Evolutionary conservation across 2,888 invertebrate species (phyloP).

Genomic region (Coronaproctus castanopsis): DNA sequence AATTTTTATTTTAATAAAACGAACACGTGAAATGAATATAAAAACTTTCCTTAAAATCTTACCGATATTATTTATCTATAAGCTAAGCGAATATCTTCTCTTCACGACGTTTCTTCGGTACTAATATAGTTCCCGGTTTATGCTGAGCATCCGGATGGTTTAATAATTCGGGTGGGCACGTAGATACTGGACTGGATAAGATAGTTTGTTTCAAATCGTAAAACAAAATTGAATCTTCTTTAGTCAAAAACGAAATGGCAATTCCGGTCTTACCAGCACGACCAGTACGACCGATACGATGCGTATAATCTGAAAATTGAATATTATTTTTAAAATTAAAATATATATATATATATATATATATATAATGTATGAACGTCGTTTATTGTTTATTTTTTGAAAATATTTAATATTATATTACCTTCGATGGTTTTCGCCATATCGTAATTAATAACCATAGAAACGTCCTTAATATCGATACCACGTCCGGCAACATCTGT

Average conservation of each 20-base stretch:
- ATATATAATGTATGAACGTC: no score
- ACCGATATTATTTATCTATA: neutral
- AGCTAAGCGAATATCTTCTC: slow-evolving; percentile 82
- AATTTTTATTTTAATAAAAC: no score
- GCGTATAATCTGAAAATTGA: slow-evolving; percentile 53
- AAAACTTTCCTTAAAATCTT: neutral
- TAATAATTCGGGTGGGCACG: slow-evolving; percentile 85
- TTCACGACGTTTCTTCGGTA: slow-evolving; percentile 75
- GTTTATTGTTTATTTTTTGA: no score
- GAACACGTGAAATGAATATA: neutral
- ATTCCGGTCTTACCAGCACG: slow-evolving; percentile 95
- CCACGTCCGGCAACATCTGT: slow-evolving; percentile 99
- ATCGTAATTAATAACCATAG: slow-evolving; percentile 97
- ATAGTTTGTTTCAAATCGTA: slow-evolving; percentile 91
- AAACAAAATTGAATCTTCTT: slow-evolving; percentile 85
- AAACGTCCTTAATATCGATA: slow-evolving; percentile 99
- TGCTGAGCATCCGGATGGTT: slow-evolving; percentile 98
- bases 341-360: no score
- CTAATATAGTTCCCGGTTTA: slow-evolving; percentile 81
- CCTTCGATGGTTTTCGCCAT: slow-evolving; percentile 98
- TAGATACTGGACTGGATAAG: slow-evolving; percentile 71
- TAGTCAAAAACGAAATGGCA: slow-evolving; percentile 90
- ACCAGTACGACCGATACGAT: slow-evolving; percentile 97
- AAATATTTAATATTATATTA: slow-evolving; percentile 22
- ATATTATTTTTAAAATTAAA: no score